Evolutionary conservation across 1,140 invertebrate species (phyloP).

Genomic region (Drosophila ogumai): DNA sequence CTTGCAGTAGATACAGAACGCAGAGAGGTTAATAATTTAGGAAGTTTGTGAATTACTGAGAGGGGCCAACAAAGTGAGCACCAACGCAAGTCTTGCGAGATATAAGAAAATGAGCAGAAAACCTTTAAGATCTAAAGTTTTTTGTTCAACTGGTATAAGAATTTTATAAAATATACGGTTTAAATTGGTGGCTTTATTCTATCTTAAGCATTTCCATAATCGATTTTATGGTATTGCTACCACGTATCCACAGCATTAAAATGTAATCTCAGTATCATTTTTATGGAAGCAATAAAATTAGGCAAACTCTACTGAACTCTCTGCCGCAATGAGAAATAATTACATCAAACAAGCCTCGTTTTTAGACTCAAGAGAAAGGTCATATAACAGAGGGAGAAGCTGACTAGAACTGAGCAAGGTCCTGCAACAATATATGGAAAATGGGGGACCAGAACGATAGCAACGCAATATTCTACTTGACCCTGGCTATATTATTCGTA

Average conservation of each 20-base stretch:
- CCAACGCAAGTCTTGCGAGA: too few species aligned
- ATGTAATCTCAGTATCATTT: background rate
- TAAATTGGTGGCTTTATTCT: too few species aligned
- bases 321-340: background rate
- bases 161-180: too few species aligned
- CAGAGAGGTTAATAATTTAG: conserved; percentile 3
- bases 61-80: background rate
- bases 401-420: background rate
- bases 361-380: background rate
- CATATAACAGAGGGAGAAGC: background rate
- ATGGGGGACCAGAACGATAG: background rate
- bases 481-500: background rate
- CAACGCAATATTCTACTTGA: conserved; percentile 19
- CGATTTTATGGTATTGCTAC: background rate
- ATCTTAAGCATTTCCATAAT: too few species aligned
- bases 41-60: background rate
- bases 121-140: background rate
- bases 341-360: background rate
- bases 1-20: background rate
- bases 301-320: too few species aligned
- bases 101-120: background rate
- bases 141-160: too few species aligned
- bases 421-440: background rate
- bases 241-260: background rate
- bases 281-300: background rate